Percentiles rank a stretch among this genome's conserved stretches.
These are phyloP conservation scores for Ischnus inquisitorius DNA, from an alignment of 2,888 invertebrate species.

Conservation along the genomic window DNA sequence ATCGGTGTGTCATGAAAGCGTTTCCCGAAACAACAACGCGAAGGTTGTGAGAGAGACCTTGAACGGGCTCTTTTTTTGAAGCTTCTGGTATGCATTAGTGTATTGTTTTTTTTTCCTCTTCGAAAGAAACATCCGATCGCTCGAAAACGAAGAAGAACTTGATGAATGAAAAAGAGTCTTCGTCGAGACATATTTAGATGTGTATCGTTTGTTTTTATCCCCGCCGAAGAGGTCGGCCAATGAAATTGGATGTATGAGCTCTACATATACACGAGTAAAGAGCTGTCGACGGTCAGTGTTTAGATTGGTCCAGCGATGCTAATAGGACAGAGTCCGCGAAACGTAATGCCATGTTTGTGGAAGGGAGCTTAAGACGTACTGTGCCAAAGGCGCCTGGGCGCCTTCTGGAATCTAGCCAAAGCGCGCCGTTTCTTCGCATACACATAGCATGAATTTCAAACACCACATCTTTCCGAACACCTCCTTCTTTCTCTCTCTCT, in stretches of 20 bases:
- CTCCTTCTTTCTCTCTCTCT: neutral
- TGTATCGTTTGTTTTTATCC: neutral
- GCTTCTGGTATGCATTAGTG: too few relatives aligned
- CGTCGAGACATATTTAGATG: neutral
- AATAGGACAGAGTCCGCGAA: slow-evolving; percentile 4
- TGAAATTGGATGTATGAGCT: neutral
- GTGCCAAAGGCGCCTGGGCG: slow-evolving; percentile 9
- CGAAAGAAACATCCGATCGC: too few relatives aligned
- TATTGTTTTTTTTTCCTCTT: too few relatives aligned
- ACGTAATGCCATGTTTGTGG: slow-evolving; percentile 16
- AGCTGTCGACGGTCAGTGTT: neutral
- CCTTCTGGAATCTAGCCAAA: slow-evolving; percentile 54
- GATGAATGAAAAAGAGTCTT: neutral
- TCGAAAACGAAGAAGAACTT: too few relatives aligned
- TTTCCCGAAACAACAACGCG: too few relatives aligned
- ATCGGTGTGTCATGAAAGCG: too few relatives aligned
- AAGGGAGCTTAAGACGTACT: slow-evolving; percentile 14
- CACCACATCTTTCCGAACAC: slow-evolving; percentile 8
- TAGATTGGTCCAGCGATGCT: neutral
- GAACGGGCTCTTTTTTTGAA: too few relatives aligned
- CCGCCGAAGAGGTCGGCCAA: neutral
- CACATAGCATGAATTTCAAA: slow-evolving; percentile 38
- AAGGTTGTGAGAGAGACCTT: too few relatives aligned
- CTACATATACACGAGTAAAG: neutral
- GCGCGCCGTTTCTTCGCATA: slow-evolving; percentile 45